Base-by-base conservation (phyloP, 2,888 invertebrate genomes). In the Thecocarcelia acutangulata region DNA sequence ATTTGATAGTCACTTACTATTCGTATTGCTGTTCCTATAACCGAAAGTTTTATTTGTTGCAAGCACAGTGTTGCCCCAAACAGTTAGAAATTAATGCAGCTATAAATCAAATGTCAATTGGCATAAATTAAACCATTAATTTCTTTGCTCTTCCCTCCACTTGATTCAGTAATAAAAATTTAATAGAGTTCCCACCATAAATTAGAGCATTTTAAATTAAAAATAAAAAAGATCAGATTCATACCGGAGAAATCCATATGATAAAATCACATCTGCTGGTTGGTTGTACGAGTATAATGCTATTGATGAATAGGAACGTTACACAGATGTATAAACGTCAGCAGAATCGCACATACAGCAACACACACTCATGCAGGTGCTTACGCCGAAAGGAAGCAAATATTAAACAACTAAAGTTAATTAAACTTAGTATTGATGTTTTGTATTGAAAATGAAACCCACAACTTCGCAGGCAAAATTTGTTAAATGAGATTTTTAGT, bases 321-420 rank as follows among this genome's bases (percentile, higher is more conserved):
- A 12, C 5, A 44, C 33, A 54, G n/a, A 8, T 8, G 8, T 42
- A 0, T 1, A 33, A 6, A 9, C 21, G 3, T 12, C n/a, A n/a
- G 11, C 42, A 24, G 2, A 58, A 3, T 19, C 13, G 21, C 28
- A 40, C 40, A 40, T 13, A 33, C 12, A 33, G 9, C 42, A 28
- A n/a, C 5, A 28, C 24, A 44, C 12, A 13, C 21, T 28, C 17
- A 44, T 6, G 5, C 33, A n/a, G 13, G 5, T 40, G 21, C 11
- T 33, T 37, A 42, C 19, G 50, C 40, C 68, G 76, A 68, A 77
- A 80, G 76, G 80, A 81, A 81, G 73, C 42, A 61, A 50, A 73
- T 73, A 64, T 74, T 56, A 68, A 73, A 73, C 81, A 81, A 81
- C 54, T 70, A 56, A 77, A 77, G 81, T 77, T 81, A 81, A 81